Conservation (phyloP, 1,140 invertebrate species). For the Drosophila equinoxialis region DNA sequence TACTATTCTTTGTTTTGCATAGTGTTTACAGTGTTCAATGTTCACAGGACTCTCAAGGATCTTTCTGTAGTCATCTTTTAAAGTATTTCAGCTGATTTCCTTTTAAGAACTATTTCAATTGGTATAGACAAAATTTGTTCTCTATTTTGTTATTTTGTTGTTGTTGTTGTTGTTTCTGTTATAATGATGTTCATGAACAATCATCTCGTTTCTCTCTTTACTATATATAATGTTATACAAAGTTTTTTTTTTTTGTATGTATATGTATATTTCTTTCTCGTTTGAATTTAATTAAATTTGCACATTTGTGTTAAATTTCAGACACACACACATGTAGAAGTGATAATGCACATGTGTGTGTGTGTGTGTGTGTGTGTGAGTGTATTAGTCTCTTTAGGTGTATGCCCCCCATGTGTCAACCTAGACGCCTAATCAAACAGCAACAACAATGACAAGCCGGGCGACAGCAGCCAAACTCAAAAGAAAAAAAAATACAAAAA, state of each 20-base stretch:
- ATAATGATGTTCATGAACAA: not conserved
- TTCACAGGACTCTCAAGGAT: too few species aligned
- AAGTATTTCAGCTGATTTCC: too few species aligned
- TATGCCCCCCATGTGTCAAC: conserved; percentile 70
- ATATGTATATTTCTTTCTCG: conserved; percentile 72
- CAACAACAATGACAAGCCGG: conserved; percentile 47
- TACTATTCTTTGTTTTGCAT: too few species aligned
- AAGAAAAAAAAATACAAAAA: conserved; percentile 6
- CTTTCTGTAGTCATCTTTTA: too few species aligned
- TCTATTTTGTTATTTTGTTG: not conserved
- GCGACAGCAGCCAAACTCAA: conserved; percentile 62
- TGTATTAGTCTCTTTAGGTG: conserved; percentile 27
- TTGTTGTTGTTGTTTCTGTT: not conserved
- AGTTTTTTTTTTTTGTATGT: conserved; percentile 4
- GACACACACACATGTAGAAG: conserved; percentile 51
- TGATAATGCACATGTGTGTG: conserved; percentile 2
- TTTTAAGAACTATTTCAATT: too few species aligned
- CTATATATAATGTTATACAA: conserved; percentile 6
- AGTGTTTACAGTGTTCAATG: too few species aligned
- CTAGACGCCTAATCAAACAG: conserved; percentile 76
- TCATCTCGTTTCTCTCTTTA: not conserved
- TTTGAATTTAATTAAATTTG: conserved; percentile 81
- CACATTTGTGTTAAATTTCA: conserved; percentile 79
- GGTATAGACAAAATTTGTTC: too few species aligned
- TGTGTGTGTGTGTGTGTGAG: conserved; percentile 26